A percentile compares a stretch with the other conserved stretches of the same genome.
Evolutionary conservation across 2,888 invertebrate genomes (phyloP).

Genomic region (Lutraria lutraria): DNA sequence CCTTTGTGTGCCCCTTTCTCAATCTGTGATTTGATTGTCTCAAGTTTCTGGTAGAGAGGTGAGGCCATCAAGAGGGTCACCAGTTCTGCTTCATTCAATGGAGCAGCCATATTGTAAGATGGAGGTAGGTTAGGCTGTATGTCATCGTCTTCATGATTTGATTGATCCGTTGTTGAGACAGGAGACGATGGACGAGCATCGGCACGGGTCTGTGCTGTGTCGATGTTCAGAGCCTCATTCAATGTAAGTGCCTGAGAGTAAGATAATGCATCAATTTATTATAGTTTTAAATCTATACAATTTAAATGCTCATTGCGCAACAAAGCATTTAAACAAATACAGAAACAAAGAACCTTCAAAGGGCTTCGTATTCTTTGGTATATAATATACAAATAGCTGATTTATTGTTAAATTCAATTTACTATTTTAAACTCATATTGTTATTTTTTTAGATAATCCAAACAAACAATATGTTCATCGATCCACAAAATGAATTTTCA

Average conservation of each 20-base stretch:
- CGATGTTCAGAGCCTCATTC: conserved; percentile 83
- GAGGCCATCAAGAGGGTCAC: conserved; percentile 84
- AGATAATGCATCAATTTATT: not conserved
- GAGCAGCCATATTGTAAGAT: conserved; percentile 82
- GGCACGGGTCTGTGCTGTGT: conserved; percentile 66
- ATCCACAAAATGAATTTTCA: too few species aligned
- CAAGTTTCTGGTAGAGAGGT: conserved; percentile 85
- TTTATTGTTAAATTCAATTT: too few species aligned
- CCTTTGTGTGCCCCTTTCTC: conserved; percentile 75
- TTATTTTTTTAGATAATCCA: too few species aligned
- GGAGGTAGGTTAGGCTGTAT: conserved; percentile 67
- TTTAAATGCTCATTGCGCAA: too few species aligned
- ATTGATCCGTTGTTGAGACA: conserved; percentile 24
- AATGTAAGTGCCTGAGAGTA: conserved; percentile 80
- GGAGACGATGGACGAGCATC: conserved; percentile 54
- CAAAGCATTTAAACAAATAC: too few species aligned
- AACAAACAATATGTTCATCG: too few species aligned
- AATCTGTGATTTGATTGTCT: conserved; percentile 82
- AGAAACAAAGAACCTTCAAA: too few species aligned
- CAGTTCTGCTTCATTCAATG: conserved; percentile 84
- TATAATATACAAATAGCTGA: too few species aligned
- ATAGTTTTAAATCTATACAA: not conserved
- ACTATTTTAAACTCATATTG: too few species aligned
- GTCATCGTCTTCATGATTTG: conserved; percentile 34
- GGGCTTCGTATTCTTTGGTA: too few species aligned